phyloP scores from a whole-genome alignment of 1,140 invertebrate species.

The Apis mellifera region DNA sequence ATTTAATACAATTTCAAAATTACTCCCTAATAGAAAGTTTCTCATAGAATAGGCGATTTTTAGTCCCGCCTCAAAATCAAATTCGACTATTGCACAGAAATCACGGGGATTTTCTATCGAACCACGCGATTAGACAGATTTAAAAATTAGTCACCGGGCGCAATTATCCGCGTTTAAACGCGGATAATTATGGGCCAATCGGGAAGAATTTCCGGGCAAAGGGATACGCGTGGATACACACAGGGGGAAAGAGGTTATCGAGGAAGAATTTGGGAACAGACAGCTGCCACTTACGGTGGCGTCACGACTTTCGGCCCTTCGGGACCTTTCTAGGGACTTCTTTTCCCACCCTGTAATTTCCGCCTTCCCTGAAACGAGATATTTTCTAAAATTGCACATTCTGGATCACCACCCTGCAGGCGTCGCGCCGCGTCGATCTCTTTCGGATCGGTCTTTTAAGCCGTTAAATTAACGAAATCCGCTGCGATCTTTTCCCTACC shows the following conservation, averaged over 20 bases:
- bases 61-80: background rate
- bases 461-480: conserved; percentile 57
- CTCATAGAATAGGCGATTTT: background rate
- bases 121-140: conserved; percentile 52
- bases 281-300: conserved; percentile 65
- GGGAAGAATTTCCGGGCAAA: conserved; percentile 42
- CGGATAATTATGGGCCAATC: conserved; percentile 50
- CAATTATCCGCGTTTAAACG: conserved; percentile 51
- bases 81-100: background rate
- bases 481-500: conserved; percentile 13
- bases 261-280: conserved; percentile 56
- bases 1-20: background rate
- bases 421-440: conserved; percentile 51
- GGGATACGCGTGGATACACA: conserved; percentile 21
- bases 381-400: conserved; percentile 75
- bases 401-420: conserved; percentile 63
- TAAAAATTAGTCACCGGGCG: conserved; percentile 55
- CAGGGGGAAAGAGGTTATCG: conserved; percentile 45
- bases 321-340: conserved; percentile 55
- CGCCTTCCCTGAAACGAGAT: conserved; percentile 70
- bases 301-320: conserved; percentile 60
- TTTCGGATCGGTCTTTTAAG: conserved; percentile 54
- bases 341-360: conserved; percentile 75
- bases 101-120: background rate
- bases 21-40: background rate